A percentile compares a stretch with the other conserved stretches of the same genome.
Conservation (phyloP, 2,888 invertebrate species). For the Orchesellides sinensis region DNA sequence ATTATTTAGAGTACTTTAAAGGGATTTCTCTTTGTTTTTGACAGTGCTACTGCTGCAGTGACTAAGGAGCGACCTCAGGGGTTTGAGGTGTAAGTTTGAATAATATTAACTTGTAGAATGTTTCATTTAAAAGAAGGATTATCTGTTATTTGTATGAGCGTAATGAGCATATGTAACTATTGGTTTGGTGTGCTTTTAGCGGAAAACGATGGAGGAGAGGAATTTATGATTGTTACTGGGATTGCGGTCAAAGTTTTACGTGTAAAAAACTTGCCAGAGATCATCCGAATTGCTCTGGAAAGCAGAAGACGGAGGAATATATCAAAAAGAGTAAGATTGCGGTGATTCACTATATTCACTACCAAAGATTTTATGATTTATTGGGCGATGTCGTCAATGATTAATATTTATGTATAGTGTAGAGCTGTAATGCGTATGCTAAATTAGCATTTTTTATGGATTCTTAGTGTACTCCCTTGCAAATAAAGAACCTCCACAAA, state of each 20-base stretch:
- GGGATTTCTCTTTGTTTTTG: no score
- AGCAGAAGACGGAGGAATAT: background rate
- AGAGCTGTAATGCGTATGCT: no score
- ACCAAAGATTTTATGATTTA: no score
- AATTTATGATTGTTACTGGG: background rate
- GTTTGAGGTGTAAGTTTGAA: conserved; percentile 1
- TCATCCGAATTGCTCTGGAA: background rate
- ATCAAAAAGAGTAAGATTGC: no score
- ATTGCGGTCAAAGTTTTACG: background rate
- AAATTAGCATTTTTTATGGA: no score
- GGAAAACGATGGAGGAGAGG: background rate
- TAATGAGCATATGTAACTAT: background rate
- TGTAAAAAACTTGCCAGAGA: background rate
- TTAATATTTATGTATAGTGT: no score
- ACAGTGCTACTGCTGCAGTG: background rate
- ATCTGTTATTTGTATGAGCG: background rate
- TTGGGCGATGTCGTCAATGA: no score
- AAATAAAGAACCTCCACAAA: no score
- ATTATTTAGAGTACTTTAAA: no score
- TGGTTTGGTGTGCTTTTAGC: background rate
- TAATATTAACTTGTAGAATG: background rate
- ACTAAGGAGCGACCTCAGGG: background rate
- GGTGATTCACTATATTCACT: no score
- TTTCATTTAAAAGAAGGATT: background rate
- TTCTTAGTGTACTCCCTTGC: no score